phyloP scores from a whole-genome alignment of 2,113 vertebrate species.

The Phaethon lepturus region DNA sequence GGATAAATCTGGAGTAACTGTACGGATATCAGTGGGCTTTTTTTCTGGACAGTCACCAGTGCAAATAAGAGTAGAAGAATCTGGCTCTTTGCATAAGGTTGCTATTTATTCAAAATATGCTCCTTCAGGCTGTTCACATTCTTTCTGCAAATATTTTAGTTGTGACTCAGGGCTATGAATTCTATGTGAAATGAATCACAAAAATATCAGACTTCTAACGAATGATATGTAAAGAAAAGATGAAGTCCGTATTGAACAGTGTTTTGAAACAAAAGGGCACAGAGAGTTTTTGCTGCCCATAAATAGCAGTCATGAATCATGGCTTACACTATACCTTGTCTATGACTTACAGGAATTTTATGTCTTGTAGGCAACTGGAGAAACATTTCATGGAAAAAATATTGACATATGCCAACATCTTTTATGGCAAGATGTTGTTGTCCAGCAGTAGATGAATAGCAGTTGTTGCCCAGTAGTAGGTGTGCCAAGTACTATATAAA shows the following conservation, averaged over 20 bases:
- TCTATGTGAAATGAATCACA: constrained; percentile 24
- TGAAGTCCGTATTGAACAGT: not conserved
- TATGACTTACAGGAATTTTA: not conserved
- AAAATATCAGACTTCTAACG: not conserved
- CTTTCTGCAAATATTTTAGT: constrained; percentile 52
- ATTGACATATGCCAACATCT: not conserved
- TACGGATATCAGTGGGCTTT: not conserved
- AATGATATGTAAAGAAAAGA: not conserved
- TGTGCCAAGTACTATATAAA: not conserved
- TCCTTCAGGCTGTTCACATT: constrained; percentile 26
- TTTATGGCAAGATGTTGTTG: not conserved
- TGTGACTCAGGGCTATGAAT: constrained; percentile 23
- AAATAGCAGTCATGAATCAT: not conserved
- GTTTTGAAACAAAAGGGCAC: not conserved
- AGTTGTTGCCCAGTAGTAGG: not conserved
- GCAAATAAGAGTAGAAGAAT: constrained; percentile 2
- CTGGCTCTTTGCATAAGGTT: constrained; percentile 30
- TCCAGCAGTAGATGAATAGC: not conserved
- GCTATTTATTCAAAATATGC: constrained; percentile 51
- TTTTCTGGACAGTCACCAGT: not conserved
- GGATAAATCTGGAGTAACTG: not conserved
- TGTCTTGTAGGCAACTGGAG: not conserved
- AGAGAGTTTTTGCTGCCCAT: not conserved
- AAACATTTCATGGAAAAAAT: not conserved
- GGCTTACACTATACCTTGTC: not conserved